A percentile compares a stretch with the other conserved stretches of the same genome.
Conservation (phyloP, 2,797 vertebrate genomes). For the Pachyuromys duprasi region DNA sequence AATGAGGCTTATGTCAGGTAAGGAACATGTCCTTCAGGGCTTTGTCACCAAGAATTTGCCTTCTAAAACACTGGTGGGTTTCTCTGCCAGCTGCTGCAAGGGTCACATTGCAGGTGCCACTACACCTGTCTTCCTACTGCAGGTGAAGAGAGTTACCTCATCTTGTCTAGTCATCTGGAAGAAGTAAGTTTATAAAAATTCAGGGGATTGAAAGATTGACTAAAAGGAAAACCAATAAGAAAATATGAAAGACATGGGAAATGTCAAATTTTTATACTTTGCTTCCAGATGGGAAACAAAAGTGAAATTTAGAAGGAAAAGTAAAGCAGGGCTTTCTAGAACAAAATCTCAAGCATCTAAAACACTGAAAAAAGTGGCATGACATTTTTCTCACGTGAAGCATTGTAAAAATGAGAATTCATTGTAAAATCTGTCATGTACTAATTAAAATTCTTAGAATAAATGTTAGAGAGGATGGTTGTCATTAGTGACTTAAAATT, state of each 20-base stretch:
- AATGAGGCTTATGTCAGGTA: background rate
- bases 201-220: background rate
- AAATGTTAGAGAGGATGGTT: constrained; percentile 5
- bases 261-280: background rate
- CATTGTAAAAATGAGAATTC: constrained; percentile 35
- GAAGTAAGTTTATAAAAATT: background rate
- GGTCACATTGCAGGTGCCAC: background rate
- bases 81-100: background rate
- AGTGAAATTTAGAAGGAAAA: background rate
- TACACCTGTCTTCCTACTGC: background rate
- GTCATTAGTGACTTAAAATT: background rate
- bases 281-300: background rate
- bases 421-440: constrained; percentile 20
- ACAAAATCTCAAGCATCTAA: background rate
- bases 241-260: background rate
- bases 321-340: background rate
- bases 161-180: background rate
- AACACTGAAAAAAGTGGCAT: constrained; percentile 36
- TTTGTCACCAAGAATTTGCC: constrained; percentile 22
- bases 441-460: constrained; percentile 63
- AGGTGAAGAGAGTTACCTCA: background rate
- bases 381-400: background rate
- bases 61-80: background rate
- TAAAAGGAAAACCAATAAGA: constrained; percentile 32
- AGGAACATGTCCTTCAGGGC: background rate